These are phyloP conservation scores for Ypsolopha scabrella DNA, from an alignment of 2,888 invertebrate genomes.

Conservation along the genomic window DNA sequence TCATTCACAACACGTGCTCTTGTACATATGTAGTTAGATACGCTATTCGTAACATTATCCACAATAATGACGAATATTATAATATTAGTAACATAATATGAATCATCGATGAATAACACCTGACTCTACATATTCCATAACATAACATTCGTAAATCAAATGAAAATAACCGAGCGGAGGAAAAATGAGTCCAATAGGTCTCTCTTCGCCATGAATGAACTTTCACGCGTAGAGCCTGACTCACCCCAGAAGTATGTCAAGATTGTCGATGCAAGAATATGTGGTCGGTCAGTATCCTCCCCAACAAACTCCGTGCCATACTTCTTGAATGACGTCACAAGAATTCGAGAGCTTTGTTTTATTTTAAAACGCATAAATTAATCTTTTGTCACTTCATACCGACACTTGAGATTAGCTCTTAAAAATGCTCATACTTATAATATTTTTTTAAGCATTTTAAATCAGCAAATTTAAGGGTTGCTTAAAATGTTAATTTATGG, in stretches of 20 bases:
- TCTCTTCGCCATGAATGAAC: neutral
- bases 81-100: constrained; percentile 1
- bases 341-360: neutral
- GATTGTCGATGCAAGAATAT: constrained; percentile 39
- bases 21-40: too few relatives aligned
- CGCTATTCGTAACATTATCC: too few relatives aligned
- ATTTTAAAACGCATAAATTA: neutral
- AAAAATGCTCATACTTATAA: too few relatives aligned
- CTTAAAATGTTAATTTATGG: too few relatives aligned
- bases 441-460: too few relatives aligned
- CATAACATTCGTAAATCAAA: neutral
- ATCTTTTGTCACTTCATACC: neutral
- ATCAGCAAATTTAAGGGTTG: too few relatives aligned
- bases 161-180: neutral
- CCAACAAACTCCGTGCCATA: neutral
- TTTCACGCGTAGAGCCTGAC: neutral
- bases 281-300: constrained; percentile 32
- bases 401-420: neutral
- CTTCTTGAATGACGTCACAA: neutral
- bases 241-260: constrained; percentile 14
- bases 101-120: constrained; percentile 12
- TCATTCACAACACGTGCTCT: too few relatives aligned
- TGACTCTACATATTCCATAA: neutral
- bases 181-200: neutral
- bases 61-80: too few relatives aligned